Conservation (phyloP, 2,888 invertebrate species). For the Drosophila mettleri region DNA sequence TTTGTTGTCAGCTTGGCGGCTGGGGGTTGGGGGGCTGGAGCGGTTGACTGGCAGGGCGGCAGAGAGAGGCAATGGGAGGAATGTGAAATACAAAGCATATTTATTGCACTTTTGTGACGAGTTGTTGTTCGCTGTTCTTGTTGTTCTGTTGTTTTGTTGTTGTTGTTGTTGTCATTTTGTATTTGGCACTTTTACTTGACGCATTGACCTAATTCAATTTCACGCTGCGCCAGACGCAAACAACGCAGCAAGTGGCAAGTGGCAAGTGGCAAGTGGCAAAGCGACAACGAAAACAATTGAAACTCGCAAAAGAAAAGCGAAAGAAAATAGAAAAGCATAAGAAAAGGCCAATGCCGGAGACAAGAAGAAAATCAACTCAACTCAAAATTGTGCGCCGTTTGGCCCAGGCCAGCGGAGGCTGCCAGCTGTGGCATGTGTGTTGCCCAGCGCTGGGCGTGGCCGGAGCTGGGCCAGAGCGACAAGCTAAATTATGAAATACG, state of each 20-base stretch:
- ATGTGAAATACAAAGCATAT: slow-evolving; percentile 46
- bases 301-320: slow-evolving; percentile 8
- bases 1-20: background rate
- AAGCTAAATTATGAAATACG: slow-evolving; percentile 73
- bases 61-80: background rate
- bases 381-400: slow-evolving; percentile 56
- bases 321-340: background rate
- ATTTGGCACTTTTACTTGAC: slow-evolving; percentile 69
- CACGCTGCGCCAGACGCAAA: slow-evolving; percentile 68
- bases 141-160: slow-evolving; percentile 30
- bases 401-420: background rate
- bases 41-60: too few species aligned
- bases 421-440: slow-evolving; percentile 6
- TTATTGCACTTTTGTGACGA: slow-evolving; percentile 45
- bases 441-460: slow-evolving; percentile 22
- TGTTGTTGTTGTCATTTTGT: slow-evolving; percentile 49
- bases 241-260: slow-evolving; percentile 36
- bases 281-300: slow-evolving; percentile 8
- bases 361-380: slow-evolving; percentile 66
- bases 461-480: slow-evolving; percentile 28
- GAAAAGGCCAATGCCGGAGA: slow-evolving; percentile 18
- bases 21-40: background rate
- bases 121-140: slow-evolving; percentile 2
- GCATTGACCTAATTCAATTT: slow-evolving; percentile 77
- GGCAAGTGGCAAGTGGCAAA: slow-evolving; percentile 7